Evolutionary conservation across 2,113 vertebrate genomes (phyloP).

Genomic region (Sturnira hondurensis): DNA sequence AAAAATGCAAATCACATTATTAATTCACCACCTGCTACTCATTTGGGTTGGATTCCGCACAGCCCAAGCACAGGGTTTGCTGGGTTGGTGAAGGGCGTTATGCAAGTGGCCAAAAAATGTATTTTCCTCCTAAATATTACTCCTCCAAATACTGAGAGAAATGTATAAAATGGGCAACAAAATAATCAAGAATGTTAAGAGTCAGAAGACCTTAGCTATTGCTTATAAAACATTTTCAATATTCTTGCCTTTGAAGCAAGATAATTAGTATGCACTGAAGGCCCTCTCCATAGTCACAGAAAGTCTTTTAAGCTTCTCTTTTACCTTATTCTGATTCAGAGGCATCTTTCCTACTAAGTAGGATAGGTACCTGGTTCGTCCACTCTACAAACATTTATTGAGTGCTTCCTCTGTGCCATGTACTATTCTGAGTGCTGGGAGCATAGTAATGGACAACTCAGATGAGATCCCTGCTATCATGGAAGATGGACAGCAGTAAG

Average conservation of each 20-base stretch:
- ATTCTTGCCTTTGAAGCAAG: background rate
- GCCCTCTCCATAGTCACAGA: background rate
- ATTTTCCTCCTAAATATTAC: conserved; percentile 26
- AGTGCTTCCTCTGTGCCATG: background rate
- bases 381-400: background rate
- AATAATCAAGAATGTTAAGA: conserved; percentile 30
- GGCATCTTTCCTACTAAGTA: background rate
- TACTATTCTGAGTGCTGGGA: background rate
- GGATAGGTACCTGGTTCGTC: background rate
- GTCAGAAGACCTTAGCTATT: background rate
- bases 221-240: background rate
- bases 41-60: background rate
- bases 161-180: conserved; percentile 17
- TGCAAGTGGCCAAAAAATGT: background rate
- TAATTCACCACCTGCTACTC: conserved; percentile 46
- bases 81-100: background rate
- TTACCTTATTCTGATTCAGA: background rate
- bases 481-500: background rate
- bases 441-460: background rate
- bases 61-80: background rate
- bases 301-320: conserved; percentile 22
- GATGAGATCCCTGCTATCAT: background rate
- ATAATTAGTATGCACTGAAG: background rate
- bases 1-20: conserved; percentile 40
- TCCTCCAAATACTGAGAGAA: background rate